phyloP scores from a whole-genome alignment of 1,140 invertebrate species.

The Rhopalosiphum padi region DNA sequence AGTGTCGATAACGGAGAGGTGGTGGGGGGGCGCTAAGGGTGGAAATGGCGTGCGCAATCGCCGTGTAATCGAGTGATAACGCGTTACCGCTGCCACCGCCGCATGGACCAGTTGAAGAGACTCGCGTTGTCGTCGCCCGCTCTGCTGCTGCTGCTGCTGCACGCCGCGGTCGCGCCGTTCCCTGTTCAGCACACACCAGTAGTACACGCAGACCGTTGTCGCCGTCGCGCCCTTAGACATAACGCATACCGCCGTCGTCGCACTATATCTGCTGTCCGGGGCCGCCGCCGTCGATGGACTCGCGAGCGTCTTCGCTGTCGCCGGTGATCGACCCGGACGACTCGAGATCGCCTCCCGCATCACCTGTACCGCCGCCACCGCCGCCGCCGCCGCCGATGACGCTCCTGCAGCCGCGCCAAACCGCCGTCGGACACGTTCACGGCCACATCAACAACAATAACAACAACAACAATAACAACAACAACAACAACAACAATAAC shows the following conservation, averaged over 20 bases:
- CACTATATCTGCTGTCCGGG: too few species aligned
- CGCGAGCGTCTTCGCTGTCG: constrained; percentile 58
- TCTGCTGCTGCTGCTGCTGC: background rate
- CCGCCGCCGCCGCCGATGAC: background rate
- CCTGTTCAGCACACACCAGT: background rate
- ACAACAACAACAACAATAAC: background rate
- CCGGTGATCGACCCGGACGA: constrained; percentile 61
- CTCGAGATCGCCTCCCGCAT: constrained; percentile 63
- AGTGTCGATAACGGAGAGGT: constrained; percentile 43
- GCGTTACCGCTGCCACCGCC: background rate
- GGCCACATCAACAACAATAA: background rate
- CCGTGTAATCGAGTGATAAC: constrained; percentile 48
- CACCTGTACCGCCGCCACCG: background rate
- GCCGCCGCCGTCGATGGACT: constrained; percentile 22
- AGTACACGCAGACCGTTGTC: background rate
- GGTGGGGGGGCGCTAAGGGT: background rate
- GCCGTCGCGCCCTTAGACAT: background rate
- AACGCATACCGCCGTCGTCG: background rate
- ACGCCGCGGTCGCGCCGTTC: background rate
- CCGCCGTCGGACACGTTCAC: background rate
- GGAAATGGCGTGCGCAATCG: constrained; percentile 10
- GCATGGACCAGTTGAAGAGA: constrained; percentile 51
- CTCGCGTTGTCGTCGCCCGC: background rate
- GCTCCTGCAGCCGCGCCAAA: background rate
- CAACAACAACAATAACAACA: background rate